A percentile compares a stretch with the other conserved stretches of the same genome.
Conservation (phyloP, 2,888 invertebrate species). For the Atrina japonica region DNA sequence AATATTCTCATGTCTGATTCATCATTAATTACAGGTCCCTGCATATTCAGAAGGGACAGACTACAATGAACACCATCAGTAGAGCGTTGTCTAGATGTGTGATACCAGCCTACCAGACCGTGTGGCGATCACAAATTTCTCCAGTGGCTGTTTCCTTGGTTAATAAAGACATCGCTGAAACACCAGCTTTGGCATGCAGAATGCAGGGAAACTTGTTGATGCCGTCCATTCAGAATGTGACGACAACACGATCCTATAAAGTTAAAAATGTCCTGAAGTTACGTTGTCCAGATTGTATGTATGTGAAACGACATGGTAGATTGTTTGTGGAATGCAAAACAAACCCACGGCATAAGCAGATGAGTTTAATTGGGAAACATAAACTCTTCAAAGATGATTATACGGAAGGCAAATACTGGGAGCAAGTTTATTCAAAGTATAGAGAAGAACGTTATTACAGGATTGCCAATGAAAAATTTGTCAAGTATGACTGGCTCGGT, state of each 20-base stretch:
- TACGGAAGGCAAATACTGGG: conserved; percentile 54
- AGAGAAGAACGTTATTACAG: conserved; percentile 50
- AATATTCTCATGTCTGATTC: too few species aligned
- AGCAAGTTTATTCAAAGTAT: conserved; percentile 58
- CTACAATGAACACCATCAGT: too few species aligned
- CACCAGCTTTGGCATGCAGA: too few species aligned
- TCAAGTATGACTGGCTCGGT: conserved; percentile 64
- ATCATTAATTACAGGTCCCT: too few species aligned
- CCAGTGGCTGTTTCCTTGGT: too few species aligned
- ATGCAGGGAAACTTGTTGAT: neutral
- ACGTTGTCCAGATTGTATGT: conserved; percentile 75
- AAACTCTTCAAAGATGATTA: conserved; percentile 67
- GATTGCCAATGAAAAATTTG: conserved; percentile 51
- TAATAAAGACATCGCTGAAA: too few species aligned
- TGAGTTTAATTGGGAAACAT: conserved; percentile 62
- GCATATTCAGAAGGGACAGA: too few species aligned
- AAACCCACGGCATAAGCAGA: conserved; percentile 78
- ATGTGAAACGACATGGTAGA: conserved; percentile 71
- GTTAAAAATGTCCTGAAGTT: conserved; percentile 60
- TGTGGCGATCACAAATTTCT: too few species aligned
- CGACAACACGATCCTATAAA: conserved; percentile 65
- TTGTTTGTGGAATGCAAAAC: conserved; percentile 76
- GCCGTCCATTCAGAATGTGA: neutral
- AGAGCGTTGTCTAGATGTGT: too few species aligned
- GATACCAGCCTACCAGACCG: too few species aligned